Evolutionary conservation across 2,113 vertebrate genomes (phyloP), one percentile per base, ranked within the genome.

Genomic region (Labeo rohita): DNA sequence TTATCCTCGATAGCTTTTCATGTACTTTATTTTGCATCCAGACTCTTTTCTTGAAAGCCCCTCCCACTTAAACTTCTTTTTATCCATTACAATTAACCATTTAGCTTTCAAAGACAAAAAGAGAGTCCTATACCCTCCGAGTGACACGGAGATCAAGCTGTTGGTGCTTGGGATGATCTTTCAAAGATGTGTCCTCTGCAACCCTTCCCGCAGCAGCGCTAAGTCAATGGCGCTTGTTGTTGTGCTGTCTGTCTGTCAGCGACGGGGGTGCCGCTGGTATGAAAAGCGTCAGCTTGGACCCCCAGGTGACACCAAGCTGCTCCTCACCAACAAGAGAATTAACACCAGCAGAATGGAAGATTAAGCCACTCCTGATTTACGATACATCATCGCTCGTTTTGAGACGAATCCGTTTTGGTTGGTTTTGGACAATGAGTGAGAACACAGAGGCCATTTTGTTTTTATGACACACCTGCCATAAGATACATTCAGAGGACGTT

Each of bases 1-100:
- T 95, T 95, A 94, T 95, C 91, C 90, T 93, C 94, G 92, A 94
- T 83, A 87, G 83, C 89, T 92, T 93, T 93, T 92, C 91, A 90
- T 92, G 94, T 93, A 96, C 94, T 93, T 97, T 94, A 95, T 96
- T 96, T 94, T 91, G 90, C 89, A 87, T 94, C 94, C 96, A 96
- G 94, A 89, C 92, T 89, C 94, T 94, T 95, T 95, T 54, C 94
- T 94, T 76, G 89, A 91, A 88, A 84, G 87, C 87, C 90, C 92
- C 94, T 95, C 95, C 93, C 91, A 93, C 93, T 90, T 94, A 87
- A 94, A 92, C 90, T 90, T 21, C 84, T 91, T 93, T 93, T 92
- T 91, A 91, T 92, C 91, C 88, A 92, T 91, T 92, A 95, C 93
- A 95, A 95, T 95, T 94, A 95, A 95, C 94, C 92, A 90, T 94